Base-by-base conservation (phyloP, 2,113 vertebrate species). In the Callithrix jacchus region DNA sequence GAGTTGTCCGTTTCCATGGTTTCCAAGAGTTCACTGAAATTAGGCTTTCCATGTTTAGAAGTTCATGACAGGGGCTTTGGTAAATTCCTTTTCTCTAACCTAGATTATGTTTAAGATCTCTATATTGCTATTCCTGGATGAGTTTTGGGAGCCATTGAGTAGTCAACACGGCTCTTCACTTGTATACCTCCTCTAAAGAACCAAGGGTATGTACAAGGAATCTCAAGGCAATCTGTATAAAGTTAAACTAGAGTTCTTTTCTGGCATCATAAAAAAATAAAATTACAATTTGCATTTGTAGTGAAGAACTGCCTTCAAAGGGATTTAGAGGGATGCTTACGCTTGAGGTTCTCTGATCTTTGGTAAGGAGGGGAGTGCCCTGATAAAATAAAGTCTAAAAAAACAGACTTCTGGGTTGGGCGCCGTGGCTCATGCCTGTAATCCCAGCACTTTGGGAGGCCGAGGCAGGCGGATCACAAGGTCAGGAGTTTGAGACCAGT, bases 1-100 rank as follows among this genome's bases (percentile, higher is more conserved):
- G 61, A 96, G 76, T 94, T 97, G 92, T 97, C 95, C 40, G 98
- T 98, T 98, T 97, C 98, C 94, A 98, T 98, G 98, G 98, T 98
- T 98, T 98, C 98, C 85, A 92, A 96, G 92, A 96, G 97, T 97
- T 98, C 97, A 87, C 93, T 93, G 97, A 97, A 98, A 98, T 97
- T 95, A 97, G 94, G 96, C 84, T 97, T 97, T 97, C 92, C 49
- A 42, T 87, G 77, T 92, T 95, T 94, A 97, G 95, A 97, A 97
- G 97, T 96, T 94, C 96, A 95, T 96, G 94, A 95, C 97, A 97
- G 92, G 96, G 87, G 86, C 92, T 95, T 87, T 92, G 66, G 61
- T 92, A 96, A 98, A 97, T 68, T 84, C 94, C 87, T 92, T 52
- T 37, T 94, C 52, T 94, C 79, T 96, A 96, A 87, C 77, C 49